Percentiles rank a stretch among this genome's conserved stretches.
Evolutionary conservation across 2,888 invertebrate genomes (phyloP).

Genomic region (Drosophila picticornis): DNA sequence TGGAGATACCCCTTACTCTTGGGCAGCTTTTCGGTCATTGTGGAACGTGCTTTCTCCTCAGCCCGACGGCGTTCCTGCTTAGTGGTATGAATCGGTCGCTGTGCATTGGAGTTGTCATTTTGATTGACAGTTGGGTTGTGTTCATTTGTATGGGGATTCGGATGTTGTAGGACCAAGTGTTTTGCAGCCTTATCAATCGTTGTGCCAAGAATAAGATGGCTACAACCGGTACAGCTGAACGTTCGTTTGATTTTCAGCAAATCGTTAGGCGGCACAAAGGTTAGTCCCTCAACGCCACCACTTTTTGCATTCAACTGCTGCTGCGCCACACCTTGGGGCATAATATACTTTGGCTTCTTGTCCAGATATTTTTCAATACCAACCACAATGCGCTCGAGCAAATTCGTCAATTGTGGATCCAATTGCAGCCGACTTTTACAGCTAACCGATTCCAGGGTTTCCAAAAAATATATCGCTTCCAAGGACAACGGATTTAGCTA

Average conservation of each 20-base stretch:
- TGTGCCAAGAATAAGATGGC: slow-evolving; percentile 69
- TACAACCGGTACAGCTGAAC: slow-evolving; percentile 63
- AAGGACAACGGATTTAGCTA: slow-evolving; percentile 80
- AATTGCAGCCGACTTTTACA: slow-evolving; percentile 43
- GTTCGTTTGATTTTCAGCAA: slow-evolving; percentile 62
- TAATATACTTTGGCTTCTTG: slow-evolving; percentile 61
- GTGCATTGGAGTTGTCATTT: slow-evolving; percentile 24
- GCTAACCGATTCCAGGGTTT: slow-evolving; percentile 56
- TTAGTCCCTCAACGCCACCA: slow-evolving; percentile 30
- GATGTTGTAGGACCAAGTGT: slow-evolving; percentile 69
- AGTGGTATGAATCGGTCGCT: slow-evolving; percentile 31
- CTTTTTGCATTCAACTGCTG: slow-evolving; percentile 10
- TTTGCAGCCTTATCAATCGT: slow-evolving; percentile 64
- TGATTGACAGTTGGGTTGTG: background rate
- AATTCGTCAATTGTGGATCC: slow-evolving; percentile 67
- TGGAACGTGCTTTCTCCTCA: slow-evolving; percentile 47
- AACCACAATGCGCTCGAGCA: slow-evolving; percentile 68
- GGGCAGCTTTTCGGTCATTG: slow-evolving; percentile 40
- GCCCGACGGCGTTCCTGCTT: slow-evolving; percentile 55
- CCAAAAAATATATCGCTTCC: slow-evolving; percentile 76
- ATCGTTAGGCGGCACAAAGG: slow-evolving; percentile 62
- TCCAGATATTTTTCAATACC: slow-evolving; percentile 75
- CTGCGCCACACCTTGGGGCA: slow-evolving; percentile 18
- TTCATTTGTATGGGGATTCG: slow-evolving; percentile 35
- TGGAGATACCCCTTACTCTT: slow-evolving; percentile 45